Conservation (phyloP, 1,140 invertebrate species). For the Saccostrea cuccullata region DNA sequence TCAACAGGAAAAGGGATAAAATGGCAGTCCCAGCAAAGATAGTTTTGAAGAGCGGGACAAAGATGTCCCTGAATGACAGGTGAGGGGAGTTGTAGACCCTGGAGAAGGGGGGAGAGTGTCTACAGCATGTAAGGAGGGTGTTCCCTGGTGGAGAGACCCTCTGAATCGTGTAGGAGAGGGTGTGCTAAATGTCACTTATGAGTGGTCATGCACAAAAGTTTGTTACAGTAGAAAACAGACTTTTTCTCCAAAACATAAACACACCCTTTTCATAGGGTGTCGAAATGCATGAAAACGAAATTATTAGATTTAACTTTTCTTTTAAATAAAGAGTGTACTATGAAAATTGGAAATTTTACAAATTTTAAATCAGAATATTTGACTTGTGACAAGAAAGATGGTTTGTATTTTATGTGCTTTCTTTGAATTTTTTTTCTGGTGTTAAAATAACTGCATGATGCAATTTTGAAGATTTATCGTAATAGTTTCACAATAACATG, state of each 20-base stretch:
- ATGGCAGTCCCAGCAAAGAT: conserved; percentile 74
- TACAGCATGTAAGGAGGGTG: not conserved
- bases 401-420: too few relatives aligned
- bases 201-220: not conserved
- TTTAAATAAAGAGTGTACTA: not conserved
- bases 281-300: not conserved
- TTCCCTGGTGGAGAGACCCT: not conserved
- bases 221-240: not conserved
- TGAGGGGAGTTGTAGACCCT: conserved; percentile 60
- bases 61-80: conserved; percentile 77
- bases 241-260: not conserved
- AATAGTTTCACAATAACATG: not conserved
- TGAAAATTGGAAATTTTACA: too few relatives aligned
- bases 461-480: not conserved
- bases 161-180: not conserved
- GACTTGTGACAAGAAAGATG: too few relatives aligned
- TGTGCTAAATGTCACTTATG: not conserved
- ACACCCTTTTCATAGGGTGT: not conserved
- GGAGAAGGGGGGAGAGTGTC: not conserved
- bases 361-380: too few relatives aligned
- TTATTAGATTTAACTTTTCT: not conserved
- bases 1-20: not conserved
- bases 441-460: too few relatives aligned
- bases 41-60: conserved; percentile 77
- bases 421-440: too few relatives aligned